Percentiles rank a stretch among this genome's conserved stretches.
Conservation (phyloP, 2,797 vertebrate species). For the Phrynocephalus guinanensis region DNA sequence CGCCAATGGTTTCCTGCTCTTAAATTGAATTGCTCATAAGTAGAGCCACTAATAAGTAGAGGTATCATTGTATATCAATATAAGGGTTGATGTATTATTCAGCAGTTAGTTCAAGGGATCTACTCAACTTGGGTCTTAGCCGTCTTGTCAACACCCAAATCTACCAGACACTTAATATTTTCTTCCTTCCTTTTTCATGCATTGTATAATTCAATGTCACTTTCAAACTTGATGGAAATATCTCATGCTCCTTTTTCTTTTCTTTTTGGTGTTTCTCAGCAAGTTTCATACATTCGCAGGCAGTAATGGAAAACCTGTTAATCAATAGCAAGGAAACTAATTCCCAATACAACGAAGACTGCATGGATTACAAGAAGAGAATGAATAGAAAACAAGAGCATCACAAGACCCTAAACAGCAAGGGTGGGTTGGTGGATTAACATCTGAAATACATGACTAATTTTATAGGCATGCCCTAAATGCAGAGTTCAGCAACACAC, state of each 20-base stretch:
- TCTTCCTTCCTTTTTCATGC: neutral
- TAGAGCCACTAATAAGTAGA: no score
- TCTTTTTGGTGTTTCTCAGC: neutral
- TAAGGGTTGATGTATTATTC: no score
- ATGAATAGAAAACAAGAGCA: neutral
- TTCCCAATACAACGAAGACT: neutral
- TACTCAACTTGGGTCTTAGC: no score
- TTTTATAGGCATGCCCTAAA: neutral
- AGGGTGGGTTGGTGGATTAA: neutral
- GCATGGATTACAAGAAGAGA: neutral
- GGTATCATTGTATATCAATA: no score
- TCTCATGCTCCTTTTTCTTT: neutral
- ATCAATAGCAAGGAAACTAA: neutral
- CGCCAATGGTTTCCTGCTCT: no score
- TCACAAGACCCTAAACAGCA: neutral
- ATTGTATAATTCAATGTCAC: neutral
- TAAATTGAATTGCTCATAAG: no score
- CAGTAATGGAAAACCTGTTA: neutral
- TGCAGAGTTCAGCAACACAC: neutral
- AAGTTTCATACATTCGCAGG: neutral
- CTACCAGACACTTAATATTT: neutral
- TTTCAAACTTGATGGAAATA: neutral
- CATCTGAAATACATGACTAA: constrained; percentile 37
- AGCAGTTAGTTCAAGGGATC: no score
- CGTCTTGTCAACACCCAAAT: neutral